phyloP scores from a whole-genome alignment of 2,113 vertebrate genomes.

The Illadopsis cleaveri region DNA sequence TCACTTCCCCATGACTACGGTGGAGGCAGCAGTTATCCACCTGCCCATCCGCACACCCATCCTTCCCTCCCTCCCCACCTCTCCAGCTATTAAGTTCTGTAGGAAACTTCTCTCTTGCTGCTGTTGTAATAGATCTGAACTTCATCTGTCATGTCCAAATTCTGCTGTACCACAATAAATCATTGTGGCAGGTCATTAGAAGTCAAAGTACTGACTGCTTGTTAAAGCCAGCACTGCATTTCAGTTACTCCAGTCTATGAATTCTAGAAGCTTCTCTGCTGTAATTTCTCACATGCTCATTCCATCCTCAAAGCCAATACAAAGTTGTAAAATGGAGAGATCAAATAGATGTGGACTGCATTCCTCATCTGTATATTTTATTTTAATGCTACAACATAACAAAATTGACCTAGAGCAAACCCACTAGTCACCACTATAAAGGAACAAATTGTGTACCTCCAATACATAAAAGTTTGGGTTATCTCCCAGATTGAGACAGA shows the following conservation, averaged over 20 bases:
- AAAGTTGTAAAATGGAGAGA: neutral
- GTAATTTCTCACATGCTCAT: neutral
- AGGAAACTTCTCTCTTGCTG: neutral
- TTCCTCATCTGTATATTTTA: neutral
- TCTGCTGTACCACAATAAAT: neutral
- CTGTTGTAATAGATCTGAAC: neutral
- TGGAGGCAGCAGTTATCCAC: neutral
- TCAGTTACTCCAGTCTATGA: neutral
- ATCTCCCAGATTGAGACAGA: neutral
- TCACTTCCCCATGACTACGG: neutral
- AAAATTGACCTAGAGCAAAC: neutral
- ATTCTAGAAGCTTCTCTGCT: neutral
- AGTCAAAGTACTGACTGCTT: neutral
- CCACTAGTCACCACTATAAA: neutral
- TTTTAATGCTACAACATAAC: neutral
- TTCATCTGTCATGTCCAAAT: neutral
- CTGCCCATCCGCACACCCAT: accelerated
- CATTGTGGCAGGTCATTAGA: accelerated
- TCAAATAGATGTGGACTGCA: neutral
- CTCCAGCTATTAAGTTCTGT: neutral
- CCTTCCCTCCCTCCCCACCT: neutral
- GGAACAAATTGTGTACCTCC: neutral
- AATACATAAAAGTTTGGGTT: neutral
- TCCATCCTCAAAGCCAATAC: neutral
- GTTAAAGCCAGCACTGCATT: neutral